Conservation (phyloP, 2,888 invertebrate genomes). For the Agrochola lychnidis region DNA sequence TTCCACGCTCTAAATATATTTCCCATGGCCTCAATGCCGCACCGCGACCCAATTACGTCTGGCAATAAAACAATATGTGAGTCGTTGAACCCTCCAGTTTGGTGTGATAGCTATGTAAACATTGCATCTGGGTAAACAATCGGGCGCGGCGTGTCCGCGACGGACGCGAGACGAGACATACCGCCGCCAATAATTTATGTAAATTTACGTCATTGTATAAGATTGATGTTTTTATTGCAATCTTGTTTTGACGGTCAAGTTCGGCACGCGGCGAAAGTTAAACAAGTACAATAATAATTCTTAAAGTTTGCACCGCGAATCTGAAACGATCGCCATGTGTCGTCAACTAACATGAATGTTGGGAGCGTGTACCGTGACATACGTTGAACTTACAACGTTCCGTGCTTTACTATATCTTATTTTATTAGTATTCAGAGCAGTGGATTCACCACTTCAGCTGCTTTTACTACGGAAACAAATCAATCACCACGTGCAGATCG, state of each 20-base stretch:
- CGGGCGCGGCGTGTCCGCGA: conserved; percentile 53
- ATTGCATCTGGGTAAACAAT: conserved; percentile 85
- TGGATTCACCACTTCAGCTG: conserved; percentile 6
- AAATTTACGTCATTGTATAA: conserved; percentile 89
- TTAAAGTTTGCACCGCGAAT: conserved; percentile 51
- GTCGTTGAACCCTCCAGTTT: conserved; percentile 87
- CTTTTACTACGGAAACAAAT: conserved; percentile 36
- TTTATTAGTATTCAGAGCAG: conserved; percentile 20
- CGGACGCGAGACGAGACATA: conserved; percentile 83
- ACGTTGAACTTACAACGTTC: conserved; percentile 23
- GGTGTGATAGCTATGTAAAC: conserved; percentile 84
- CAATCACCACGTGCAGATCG: conserved; percentile 4
- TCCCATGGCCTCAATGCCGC: conserved; percentile 81
- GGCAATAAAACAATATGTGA: conserved; percentile 88
- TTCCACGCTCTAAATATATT: conserved; percentile 78
- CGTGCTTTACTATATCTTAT: conserved; percentile 21
- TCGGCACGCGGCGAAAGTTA: conserved; percentile 84
- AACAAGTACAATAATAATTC: conserved; percentile 77
- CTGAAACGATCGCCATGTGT: conserved; percentile 44
- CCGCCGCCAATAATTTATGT: conserved; percentile 89
- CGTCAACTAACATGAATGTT: conserved; percentile 25
- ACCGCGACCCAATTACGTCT: conserved; percentile 87
- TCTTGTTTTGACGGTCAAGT: conserved; percentile 89
- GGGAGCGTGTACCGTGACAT: conserved; percentile 33
- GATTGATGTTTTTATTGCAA: conserved; percentile 88